These are phyloP conservation scores for Rosalia funebris DNA, from an alignment of 2,888 invertebrate species.

Conservation along the genomic window DNA sequence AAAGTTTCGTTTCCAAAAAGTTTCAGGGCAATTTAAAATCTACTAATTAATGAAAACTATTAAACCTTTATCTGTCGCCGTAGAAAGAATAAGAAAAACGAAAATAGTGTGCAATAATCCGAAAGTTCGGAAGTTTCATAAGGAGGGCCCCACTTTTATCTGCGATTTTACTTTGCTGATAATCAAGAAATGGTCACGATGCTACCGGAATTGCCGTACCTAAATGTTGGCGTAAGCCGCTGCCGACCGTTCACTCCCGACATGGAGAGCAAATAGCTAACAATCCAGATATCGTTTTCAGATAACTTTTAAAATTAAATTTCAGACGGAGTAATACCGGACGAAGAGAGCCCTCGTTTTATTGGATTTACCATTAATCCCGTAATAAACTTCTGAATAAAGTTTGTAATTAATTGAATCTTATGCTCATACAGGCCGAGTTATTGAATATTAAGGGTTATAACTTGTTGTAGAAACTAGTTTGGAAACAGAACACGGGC, in stretches of 20 bases:
- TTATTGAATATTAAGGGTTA: too few species aligned
- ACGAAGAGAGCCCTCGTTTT: not conserved
- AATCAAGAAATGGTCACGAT: constrained; percentile 10
- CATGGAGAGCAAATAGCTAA: constrained; percentile 5
- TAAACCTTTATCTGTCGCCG: not conserved
- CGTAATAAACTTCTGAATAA: constrained; percentile 8
- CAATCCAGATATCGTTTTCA: constrained; percentile 12
- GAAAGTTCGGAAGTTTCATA: constrained; percentile 12
- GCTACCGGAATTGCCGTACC: constrained; percentile 5
- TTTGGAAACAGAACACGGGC: too few species aligned
- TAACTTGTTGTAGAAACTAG: too few species aligned
- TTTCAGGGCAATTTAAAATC: not conserved
- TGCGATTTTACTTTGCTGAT: constrained; percentile 11
- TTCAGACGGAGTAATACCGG: not conserved
- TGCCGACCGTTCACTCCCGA: not conserved
- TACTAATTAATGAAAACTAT: not conserved
- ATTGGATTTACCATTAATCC: constrained; percentile 7
- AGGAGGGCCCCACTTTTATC: constrained; percentile 10
- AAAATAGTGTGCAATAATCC: constrained; percentile 1
- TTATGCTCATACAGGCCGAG: not conserved
- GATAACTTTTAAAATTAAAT: constrained; percentile 15
- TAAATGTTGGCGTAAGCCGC: not conserved
- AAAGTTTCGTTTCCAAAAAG: too few species aligned
- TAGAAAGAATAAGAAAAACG: not conserved
- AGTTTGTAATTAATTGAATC: not conserved